Conservation (phyloP, 1,140 invertebrate genomes). For the Drosophila dunni region DNA sequence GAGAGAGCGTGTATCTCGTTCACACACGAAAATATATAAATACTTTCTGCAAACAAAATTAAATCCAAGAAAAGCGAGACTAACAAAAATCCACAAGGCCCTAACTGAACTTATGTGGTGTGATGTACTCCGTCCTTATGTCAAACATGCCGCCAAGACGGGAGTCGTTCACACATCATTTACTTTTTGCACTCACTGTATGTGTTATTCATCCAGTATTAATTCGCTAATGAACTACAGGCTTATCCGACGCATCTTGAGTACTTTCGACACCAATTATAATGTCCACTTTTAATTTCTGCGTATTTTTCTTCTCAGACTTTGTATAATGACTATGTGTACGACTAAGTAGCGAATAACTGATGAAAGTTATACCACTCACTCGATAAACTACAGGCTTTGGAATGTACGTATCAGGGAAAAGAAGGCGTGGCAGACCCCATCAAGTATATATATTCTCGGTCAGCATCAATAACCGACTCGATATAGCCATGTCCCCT, state of each 20-base stretch:
- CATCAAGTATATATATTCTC: too few species aligned
- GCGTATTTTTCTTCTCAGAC: background rate
- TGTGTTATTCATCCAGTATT: constrained; percentile 26
- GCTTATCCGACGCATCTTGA: background rate
- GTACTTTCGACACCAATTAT: background rate
- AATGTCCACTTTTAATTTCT: background rate
- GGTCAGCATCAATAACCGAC: too few species aligned
- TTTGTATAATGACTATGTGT: too few species aligned
- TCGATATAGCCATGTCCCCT: too few species aligned
- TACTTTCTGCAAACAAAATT: background rate
- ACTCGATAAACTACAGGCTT: too few species aligned
- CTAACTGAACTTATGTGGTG: constrained; percentile 9
- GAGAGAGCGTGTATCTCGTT: too few species aligned
- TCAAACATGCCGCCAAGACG: constrained; percentile 44
- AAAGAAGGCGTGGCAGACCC: too few species aligned
- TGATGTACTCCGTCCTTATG: constrained; percentile 43
- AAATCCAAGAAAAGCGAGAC: background rate
- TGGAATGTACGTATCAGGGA: too few species aligned
- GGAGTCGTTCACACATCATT: constrained; percentile 47
- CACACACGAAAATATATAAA: too few species aligned
- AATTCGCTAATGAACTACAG: constrained; percentile 35
- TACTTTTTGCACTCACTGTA: constrained; percentile 42
- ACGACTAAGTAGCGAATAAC: too few species aligned
- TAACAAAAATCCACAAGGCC: constrained; percentile 11
- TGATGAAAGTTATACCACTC: too few species aligned